A percentile compares a stretch with the other conserved stretches of the same genome.
phyloP scores from a whole-genome alignment of 2,888 invertebrate genomes.

The Arctia plantaginis region DNA sequence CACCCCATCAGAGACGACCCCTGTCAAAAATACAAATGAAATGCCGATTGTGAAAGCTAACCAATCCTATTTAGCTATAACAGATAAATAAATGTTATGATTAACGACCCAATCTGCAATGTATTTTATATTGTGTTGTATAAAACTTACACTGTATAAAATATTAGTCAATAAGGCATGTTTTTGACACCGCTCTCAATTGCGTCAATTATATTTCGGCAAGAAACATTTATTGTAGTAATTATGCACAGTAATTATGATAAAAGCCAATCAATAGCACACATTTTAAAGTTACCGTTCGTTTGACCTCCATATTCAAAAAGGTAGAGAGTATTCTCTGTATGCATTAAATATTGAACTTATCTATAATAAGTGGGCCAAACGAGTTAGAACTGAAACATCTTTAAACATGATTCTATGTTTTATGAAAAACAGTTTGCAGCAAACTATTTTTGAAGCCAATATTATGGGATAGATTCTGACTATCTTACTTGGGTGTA shows the following conservation, averaged over 20 bases:
- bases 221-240: slow-evolving; percentile 55
- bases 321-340: slow-evolving; percentile 19
- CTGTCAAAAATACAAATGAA: slow-evolving; percentile 63
- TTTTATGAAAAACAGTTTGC: neutral
- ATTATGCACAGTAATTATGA: slow-evolving; percentile 38
- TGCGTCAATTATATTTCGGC: slow-evolving; percentile 59
- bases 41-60: slow-evolving; percentile 53
- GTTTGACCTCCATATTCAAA: slow-evolving; percentile 37
- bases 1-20: slow-evolving; percentile 58
- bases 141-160: slow-evolving; percentile 3
- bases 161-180: slow-evolving; percentile 68
- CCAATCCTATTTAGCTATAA: slow-evolving; percentile 71
- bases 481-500: neutral
- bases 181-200: slow-evolving; percentile 58
- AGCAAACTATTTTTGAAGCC: neutral
- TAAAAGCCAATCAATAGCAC: slow-evolving; percentile 53
- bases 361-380: slow-evolving; percentile 2
- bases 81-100: slow-evolving; percentile 65
- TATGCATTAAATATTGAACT: neutral
- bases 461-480: neutral
- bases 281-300: slow-evolving; percentile 44
- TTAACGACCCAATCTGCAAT: slow-evolving; percentile 58
- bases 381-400: neutral
- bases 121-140: slow-evolving; percentile 46
- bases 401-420: neutral